These are phyloP conservation scores for Dioctria linearis DNA, from an alignment of 2,888 invertebrate genomes.

Conservation along the genomic window DNA sequence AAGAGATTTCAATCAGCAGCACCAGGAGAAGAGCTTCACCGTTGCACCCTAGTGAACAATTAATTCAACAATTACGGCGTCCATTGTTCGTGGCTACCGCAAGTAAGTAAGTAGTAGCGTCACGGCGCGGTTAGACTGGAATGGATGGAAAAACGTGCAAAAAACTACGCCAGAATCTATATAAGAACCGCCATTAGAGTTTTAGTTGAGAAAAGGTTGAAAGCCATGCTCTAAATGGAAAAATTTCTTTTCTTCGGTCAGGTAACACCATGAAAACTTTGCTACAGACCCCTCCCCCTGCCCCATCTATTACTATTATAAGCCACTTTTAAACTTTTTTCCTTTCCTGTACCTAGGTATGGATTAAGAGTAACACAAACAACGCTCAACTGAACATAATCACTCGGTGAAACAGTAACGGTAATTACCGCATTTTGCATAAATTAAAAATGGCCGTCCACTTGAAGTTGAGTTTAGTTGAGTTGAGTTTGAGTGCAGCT, in stretches of 20 bases:
- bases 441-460: conserved; percentile 45
- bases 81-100: conserved; percentile 50
- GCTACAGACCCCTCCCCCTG: not conserved
- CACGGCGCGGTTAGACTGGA: conserved; percentile 83
- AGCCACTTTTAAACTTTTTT: not conserved
- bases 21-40: conserved; percentile 7
- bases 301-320: conserved; percentile 12
- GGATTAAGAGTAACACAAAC: conserved; percentile 34
- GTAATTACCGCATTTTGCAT: conserved; percentile 51
- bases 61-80: conserved; percentile 49
- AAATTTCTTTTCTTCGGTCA: conserved; percentile 1
- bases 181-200: conserved; percentile 16
- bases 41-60: conserved; percentile 42
- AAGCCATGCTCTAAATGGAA: not conserved
- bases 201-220: not conserved
- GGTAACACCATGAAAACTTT: not conserved
- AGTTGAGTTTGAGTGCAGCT: no score
- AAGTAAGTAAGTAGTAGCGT: conserved; percentile 75
- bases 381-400: conserved; percentile 52
- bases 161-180: conserved; percentile 32
- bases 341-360: conserved; percentile 5
- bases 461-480: not conserved
- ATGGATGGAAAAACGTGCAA: conserved; percentile 72
- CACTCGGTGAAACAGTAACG: conserved; percentile 48
- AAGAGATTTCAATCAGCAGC: conserved; percentile 31